Evolutionary conservation across 2,888 invertebrate species (phyloP).

Genomic region (Blastobasis lacticolella): DNA sequence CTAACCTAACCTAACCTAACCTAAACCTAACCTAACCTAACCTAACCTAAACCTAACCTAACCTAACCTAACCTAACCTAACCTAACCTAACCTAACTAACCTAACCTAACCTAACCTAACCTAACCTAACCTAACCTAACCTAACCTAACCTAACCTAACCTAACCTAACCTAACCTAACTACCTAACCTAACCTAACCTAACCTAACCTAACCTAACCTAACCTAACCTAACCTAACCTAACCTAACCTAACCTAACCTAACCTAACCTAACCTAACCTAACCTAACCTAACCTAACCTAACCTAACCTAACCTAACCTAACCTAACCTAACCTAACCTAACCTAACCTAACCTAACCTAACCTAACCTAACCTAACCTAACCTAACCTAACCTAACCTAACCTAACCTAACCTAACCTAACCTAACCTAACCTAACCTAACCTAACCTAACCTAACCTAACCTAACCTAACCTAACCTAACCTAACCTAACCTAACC

Average conservation of each 20-base stretch:
- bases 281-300: conserved; percentile 8
- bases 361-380: conserved; percentile 5
- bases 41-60: conserved; percentile 1
- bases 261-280: conserved; percentile 4
- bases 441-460: conserved; percentile 6
- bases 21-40: conserved; percentile 5
- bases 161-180: conserved; percentile 7
- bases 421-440: conserved; percentile 3
- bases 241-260: conserved; percentile 4
- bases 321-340: conserved; percentile 11
- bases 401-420: not conserved
- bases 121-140: too few species aligned
- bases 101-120: too few species aligned
- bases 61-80: conserved; percentile 1
- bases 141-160: conserved; percentile 8
- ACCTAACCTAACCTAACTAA: conserved; percentile 1
- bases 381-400: conserved; percentile 1
- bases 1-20: conserved; percentile 7
- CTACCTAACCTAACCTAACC: conserved; percentile 5
- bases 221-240: conserved; percentile 7
- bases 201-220: conserved; percentile 5
- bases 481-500: not conserved
- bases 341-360: conserved; percentile 10
- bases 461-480: conserved; percentile 6
- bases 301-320: conserved; percentile 9